Evolutionary conservation across 2,797 vertebrate species (phyloP), one percentile per base, ranked within the genome.

Genomic region (Echiichthys vipera): DNA sequence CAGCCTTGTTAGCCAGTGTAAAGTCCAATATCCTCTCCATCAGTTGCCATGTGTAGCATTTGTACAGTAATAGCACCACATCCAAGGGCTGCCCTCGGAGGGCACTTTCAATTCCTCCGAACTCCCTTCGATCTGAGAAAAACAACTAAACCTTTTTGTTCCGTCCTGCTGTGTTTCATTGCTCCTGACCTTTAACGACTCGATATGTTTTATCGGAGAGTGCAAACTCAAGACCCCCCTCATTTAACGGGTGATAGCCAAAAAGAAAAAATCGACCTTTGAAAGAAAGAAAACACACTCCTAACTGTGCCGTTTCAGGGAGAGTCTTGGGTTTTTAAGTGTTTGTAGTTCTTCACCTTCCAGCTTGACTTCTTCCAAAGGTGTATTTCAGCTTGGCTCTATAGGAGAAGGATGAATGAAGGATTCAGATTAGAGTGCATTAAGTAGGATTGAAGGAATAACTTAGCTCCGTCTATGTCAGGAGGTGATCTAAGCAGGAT

Each of bases 131-230:
- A 62, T 57, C 50, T 56, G 40, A 74, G 47, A 49, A 42, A 78
- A 82, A 78, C 55, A 75, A 80, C 55, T 46, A 64, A 74, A 78
- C 53, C 43, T 65, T 79, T 74, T 54, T 56, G 13, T 69, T 76
- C 24, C 36, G 0, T 42, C 59, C 59, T 0, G 32, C 63, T 68
- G 54, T 59, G 1, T 11, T 80, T 42, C 42, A 59, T 78, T 78
- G 50, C 50, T 71, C 37, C 27, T 85, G 67, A 90, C 81, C 77
- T 85, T 88, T 80, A 7, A 51, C 29, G 53, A 11, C 59, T 73
- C 64, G 5, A 25, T 59, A 10, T 71, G 66, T 83, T 79, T n/a
- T 68, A 75, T 58, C 14, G 11, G 4, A 29, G 25, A 36, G 65
- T 25, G 43, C 22, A 53, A 6, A 56, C 45, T 77, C 59, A 43